These are phyloP conservation scores for Loris lydekkerianus DNA, from an alignment of 2,797 vertebrate genomes.

Conservation along the genomic window DNA sequence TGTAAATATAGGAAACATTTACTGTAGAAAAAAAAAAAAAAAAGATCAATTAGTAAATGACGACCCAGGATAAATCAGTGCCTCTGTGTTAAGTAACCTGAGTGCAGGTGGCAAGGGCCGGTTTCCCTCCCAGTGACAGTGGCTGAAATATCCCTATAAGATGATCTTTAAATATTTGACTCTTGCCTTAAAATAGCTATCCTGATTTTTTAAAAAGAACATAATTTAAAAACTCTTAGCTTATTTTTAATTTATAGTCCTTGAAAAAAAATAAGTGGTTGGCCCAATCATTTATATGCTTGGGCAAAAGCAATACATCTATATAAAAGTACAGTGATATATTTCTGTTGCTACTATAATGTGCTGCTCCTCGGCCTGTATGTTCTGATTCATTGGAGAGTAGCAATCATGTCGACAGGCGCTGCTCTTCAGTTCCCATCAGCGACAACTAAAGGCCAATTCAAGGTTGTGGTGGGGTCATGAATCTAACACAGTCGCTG, in stretches of 20 bases:
- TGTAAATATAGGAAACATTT: constrained; percentile 38
- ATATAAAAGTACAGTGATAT: constrained; percentile 93
- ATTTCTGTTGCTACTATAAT: constrained; percentile 93
- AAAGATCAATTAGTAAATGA: constrained; percentile 58
- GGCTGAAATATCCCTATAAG: constrained; percentile 83
- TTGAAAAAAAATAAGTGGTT: constrained; percentile 90
- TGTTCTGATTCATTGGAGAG: constrained; percentile 93
- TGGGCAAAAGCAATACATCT: constrained; percentile 92
- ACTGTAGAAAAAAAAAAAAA: not conserved
- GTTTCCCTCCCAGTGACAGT: constrained; percentile 76
- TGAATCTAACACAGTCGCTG: constrained; percentile 92
- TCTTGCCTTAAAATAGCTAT: constrained; percentile 87
- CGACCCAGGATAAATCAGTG: not conserved
- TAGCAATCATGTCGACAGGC: constrained; percentile 93
- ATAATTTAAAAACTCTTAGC: constrained; percentile 91
- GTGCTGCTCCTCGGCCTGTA: constrained; percentile 91
- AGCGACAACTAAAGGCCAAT: constrained; percentile 93
- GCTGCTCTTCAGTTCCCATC: constrained; percentile 93
- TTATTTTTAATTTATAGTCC: constrained; percentile 93
- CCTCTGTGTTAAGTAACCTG: constrained; percentile 59
- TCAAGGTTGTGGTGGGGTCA: constrained; percentile 93
- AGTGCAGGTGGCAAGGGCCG: constrained; percentile 36
- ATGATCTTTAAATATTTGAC: constrained; percentile 89
- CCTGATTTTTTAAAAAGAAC: constrained; percentile 84
- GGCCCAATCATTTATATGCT: constrained; percentile 92